Evolutionary conservation across 2,888 invertebrate genomes (phyloP).

Genomic region (Agrotis puta): DNA sequence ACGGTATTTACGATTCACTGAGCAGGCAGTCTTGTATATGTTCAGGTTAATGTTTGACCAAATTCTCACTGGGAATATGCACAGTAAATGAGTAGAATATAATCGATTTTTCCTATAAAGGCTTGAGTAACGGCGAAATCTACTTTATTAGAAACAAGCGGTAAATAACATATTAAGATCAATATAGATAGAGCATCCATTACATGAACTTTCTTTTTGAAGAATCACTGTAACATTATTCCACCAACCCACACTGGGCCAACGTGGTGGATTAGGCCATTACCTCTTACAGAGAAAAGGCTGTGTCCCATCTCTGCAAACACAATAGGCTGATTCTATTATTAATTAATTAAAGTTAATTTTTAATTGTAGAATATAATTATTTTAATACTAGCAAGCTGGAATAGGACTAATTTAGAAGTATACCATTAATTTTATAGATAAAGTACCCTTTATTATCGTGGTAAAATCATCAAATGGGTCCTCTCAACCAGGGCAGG

Average conservation of each 20-base stretch:
- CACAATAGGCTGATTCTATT: neutral
- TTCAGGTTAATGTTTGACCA: neutral
- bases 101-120: neutral
- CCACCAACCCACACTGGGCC: neutral
- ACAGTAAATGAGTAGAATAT: neutral
- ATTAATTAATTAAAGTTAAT: neutral
- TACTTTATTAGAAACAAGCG: constrained; percentile 1
- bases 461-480: no score
- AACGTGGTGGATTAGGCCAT: neutral
- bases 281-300: neutral
- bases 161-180: neutral
- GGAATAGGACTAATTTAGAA: constrained; percentile 3
- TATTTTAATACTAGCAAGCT: neutral
- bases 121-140: neutral
- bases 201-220: constrained; percentile 1
- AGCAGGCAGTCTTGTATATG: constrained; percentile 16
- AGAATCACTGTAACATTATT: neutral
- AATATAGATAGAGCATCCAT: constrained; percentile 2
- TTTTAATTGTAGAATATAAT: neutral
- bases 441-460: no score
- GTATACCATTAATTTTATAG: neutral
- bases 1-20: constrained; percentile 7
- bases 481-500: no score
- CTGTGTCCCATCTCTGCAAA: neutral
- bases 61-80: neutral